These are phyloP conservation scores for Unio pictorum DNA, from an alignment of 2,888 invertebrate genomes.

Conservation along the genomic window DNA sequence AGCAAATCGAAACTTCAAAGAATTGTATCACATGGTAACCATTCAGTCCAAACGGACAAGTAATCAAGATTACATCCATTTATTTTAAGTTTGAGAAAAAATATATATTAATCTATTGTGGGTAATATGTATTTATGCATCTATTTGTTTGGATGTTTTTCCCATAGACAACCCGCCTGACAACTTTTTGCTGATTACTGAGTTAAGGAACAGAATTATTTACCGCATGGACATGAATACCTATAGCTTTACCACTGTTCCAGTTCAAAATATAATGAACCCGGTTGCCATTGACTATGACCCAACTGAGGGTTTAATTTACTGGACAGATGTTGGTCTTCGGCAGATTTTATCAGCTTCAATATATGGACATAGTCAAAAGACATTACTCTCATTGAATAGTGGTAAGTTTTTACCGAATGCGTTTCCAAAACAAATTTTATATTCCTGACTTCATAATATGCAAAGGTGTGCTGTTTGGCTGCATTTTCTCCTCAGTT, in stretches of 20 bases:
- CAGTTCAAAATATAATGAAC: conserved; percentile 73
- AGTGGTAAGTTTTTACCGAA: conserved; percentile 24
- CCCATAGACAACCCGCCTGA: conserved; percentile 39
- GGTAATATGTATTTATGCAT: no score
- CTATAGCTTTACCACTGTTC: conserved; percentile 41
- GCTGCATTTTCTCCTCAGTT: no score
- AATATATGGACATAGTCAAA: conserved; percentile 44
- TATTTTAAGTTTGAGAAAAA: no score
- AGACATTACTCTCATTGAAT: conserved; percentile 35
- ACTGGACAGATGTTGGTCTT: conserved; percentile 82
- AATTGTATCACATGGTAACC: no score
- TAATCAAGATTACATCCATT: no score
- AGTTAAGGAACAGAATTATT: conserved; percentile 76
- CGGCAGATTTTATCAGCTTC: conserved; percentile 45
- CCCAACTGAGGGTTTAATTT: conserved; percentile 81
- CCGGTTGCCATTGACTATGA: conserved; percentile 89
- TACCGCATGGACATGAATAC: conserved; percentile 84
- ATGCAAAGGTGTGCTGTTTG: no score
- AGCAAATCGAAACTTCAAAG: no score
- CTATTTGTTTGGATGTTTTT: no score
- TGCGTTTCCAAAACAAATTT: no score
- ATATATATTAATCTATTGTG: no score
- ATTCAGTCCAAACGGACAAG: no score
- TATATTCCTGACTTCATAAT: no score
- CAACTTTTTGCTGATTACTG: conserved; percentile 58